Conservation (phyloP, 2,888 invertebrate genomes). For the Cephus spinipes region DNA sequence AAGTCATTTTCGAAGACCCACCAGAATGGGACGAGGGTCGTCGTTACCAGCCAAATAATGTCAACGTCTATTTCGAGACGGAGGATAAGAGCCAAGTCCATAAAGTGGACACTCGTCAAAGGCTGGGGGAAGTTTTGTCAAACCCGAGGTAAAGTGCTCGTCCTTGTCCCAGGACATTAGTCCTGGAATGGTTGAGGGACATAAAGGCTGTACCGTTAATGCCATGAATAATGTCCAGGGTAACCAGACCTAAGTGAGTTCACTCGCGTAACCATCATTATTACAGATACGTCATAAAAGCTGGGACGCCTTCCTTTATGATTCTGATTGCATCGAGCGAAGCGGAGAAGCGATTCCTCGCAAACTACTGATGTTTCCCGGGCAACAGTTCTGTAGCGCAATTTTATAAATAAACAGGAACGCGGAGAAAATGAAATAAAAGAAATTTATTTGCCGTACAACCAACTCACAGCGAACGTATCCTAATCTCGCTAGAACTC, state of each 20-base stretch:
- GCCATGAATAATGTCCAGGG: slow-evolving; percentile 6
- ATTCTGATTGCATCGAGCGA: slow-evolving; percentile 71
- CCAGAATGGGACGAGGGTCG: slow-evolving; percentile 79
- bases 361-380: slow-evolving; percentile 61
- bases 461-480: not conserved
- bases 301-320: slow-evolving; percentile 77
- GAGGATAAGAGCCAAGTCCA: slow-evolving; percentile 72
- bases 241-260: not conserved
- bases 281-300: slow-evolving; percentile 71
- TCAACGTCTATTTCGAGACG: slow-evolving; percentile 83
- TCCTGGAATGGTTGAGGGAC: not conserved
- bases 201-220: not conserved
- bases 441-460: not conserved
- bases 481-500: not conserved
- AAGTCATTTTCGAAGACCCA: slow-evolving; percentile 76
- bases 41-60: slow-evolving; percentile 72
- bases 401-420: not conserved
- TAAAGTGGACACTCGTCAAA: slow-evolving; percentile 70
- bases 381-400: not conserved
- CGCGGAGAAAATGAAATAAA: not conserved
- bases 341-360: slow-evolving; percentile 72
- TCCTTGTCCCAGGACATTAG: not conserved
- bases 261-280: not conserved
- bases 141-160: not conserved
- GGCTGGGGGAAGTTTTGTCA: slow-evolving; percentile 72